Base-by-base conservation (phyloP, 2,113 vertebrate genomes). In the Boleophthalmus pectinirostris region DNA sequence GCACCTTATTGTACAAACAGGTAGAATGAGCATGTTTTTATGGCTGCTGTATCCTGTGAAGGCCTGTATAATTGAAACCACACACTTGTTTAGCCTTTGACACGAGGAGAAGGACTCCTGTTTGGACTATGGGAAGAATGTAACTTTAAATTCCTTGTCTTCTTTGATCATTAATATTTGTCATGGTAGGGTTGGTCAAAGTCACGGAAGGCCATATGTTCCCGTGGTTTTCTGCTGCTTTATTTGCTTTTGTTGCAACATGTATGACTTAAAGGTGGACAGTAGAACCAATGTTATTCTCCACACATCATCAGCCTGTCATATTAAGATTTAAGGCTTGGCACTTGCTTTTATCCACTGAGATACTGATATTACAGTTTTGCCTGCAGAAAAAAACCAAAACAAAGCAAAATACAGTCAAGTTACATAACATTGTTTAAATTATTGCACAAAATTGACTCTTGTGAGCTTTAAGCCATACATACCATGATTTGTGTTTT, bases 161-260 rank as follows among this genome's bases (percentile, higher is more conserved):
- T 38, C 73, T 85, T 82, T 87, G 75, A 85, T 82, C 66, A 67
- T 23, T 9, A 54, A 47, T 70, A 69, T 38, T 60, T 43, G 61
- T 51, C 47, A 53, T 10, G n/a, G n/a, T 68, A 25, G 18, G 24
- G 14, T 71, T 56, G 15, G 45, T 77, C 53, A 51, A 53, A 71
- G 56, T 43, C 51, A 33, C 33, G 11, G 53, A 2, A 15, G 54
- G 45, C 54, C 66, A 72, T 61, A 69, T 60, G 67, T 45, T 81
- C 63, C 29, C 7, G 21, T 3, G 12, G 33, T 14, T 72, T 58
- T 15, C 65, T 8, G 20, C 13, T 45, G 35, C 11, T 74, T 38
- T 78, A 45, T 16, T 33, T n/a, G 24, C 7, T 61, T 54, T 74
- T 51, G 6, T 14, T 47, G 14, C 13, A 20, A n/a, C 29, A 66